Evolutionary conservation across 92 coral and sea anemone genomes (phyloP), one percentile per base, ranked within the genome.

Genomic region (Parazoanthus atlanticus): DNA sequence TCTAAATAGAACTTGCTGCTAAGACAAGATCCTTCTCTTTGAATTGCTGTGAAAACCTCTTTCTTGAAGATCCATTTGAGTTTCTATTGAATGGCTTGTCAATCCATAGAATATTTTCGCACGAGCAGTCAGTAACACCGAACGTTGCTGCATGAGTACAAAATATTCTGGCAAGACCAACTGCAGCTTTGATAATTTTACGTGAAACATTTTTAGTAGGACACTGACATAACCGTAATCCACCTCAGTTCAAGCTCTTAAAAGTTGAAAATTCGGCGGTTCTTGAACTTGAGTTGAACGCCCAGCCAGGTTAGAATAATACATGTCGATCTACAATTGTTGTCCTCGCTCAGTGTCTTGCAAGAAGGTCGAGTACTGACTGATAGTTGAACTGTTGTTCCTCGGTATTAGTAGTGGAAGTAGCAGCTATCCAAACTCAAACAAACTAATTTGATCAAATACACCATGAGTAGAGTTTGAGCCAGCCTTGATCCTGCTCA

Each of bases 401-500:
- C 8, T 36, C 26, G 33, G 78, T 70, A 70, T 70, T 84, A 70
- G 64, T 70, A 28, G 2, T 49, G 32, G 74, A 43, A 34, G 17
- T 15, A 30, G 64, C 15, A 69, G 87, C 65, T 28, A 84, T 84
- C 87, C 87, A 32, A 84, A 84, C 66, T 84, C 78, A 84, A 84
- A 84, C 76, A 84, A 84, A 84, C 87, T 84, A 84, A 84, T 84
- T 84, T 71, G 65, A 70, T 84, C 87, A 84, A 84, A 84, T 28
- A 84, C 78, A 70, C 8, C 64, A 70, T 69, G 78, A 40, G 46
- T 49, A 46, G 28, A 52, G 8, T 82, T 71, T 84, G 78, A 84
- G 87, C 87, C 87, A 16, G 87, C 17, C 58, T 84, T 84, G 87
- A 84, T 84, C 87, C 87, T 84, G 66, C 43, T 84, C 29, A 69